Evolutionary conservation across 2,113 vertebrate genomes (phyloP), one percentile per base, ranked within the genome.

Genomic region (Charadrius vociferus): DNA sequence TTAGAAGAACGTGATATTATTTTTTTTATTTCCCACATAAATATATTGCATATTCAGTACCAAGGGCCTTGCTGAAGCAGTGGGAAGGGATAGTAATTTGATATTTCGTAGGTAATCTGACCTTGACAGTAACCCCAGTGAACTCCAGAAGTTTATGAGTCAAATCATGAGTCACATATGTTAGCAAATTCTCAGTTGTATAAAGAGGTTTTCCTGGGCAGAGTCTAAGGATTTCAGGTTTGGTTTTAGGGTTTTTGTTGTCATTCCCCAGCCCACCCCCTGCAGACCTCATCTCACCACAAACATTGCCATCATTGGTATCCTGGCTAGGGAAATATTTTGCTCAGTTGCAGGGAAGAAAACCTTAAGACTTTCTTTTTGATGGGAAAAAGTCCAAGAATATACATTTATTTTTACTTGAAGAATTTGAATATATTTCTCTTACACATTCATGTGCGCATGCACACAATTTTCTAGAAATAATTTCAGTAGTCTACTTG

Each of bases 71-170:
- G 6, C 74, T 78, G 66, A 83, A 95, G 74, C 81, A 39, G 14
- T 53, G 47, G 56, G 62, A 89, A 86, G 32, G 80, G 62, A 30
- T 10, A 86, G 88, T 81, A 88, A 95, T 70, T 78, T 7, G 18
- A 61, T 86, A 75, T 91, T 93, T 82, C 6, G 0, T 66, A 75
- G 79, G 94, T 87, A 94, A 95, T 81, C 71, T 88, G 93, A 94
- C 91, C 86, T 94, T 96, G 71, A 82, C 1, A 4, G 88, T 47
- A 95, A 95, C 73, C 75, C 49, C 43, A 30, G 53, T 85, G 94
- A 95, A 96, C 93, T 90, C 86, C 78, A 91, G 81, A 91, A 89
- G 37, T 66, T 88, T 93, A 53, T 66, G 71, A 77, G 66, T 82
- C 34, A 53, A 95, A 85, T 87, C 50, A 23, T 47, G 78, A 93